These are phyloP conservation scores for Pristionchus pacificus DNA, from an alignment of 1,140 invertebrate genomes.

Conservation along the genomic window DNA sequence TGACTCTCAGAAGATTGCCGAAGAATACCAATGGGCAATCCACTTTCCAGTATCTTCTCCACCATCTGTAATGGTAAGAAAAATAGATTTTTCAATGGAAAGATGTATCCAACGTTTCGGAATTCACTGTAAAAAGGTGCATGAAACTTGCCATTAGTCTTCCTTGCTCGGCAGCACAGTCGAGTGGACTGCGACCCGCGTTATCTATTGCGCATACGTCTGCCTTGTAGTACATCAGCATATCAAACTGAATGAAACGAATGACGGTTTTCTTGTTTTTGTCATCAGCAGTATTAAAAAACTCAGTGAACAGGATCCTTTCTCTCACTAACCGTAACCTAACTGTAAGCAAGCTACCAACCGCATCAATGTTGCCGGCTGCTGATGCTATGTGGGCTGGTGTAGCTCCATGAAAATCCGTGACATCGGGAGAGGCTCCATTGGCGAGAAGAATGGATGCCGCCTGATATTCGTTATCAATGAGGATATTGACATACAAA, in stretches of 20 bases:
- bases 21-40: slow-evolving; percentile 17
- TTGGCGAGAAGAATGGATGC: slow-evolving; percentile 23
- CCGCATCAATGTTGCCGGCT: slow-evolving; percentile 37
- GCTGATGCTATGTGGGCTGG: slow-evolving; percentile 30
- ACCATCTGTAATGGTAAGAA: slow-evolving; percentile 25
- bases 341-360: no score
- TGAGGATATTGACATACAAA: no score
- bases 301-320: no score
- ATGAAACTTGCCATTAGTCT: slow-evolving; percentile 22
- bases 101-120: neutral
- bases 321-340: no score
- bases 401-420: slow-evolving; percentile 26
- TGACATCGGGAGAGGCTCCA: slow-evolving; percentile 30
- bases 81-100: neutral
- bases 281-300: no score
- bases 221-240: slow-evolving; percentile 36
- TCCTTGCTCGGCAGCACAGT: slow-evolving; percentile 35
- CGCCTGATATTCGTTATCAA: no score
- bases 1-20: slow-evolving; percentile 21
- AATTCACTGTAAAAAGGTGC: slow-evolving; percentile 4
- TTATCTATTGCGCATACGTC: slow-evolving; percentile 33
- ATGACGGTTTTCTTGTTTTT: neutral
- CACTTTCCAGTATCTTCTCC: slow-evolving; percentile 27
- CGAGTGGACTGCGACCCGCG: slow-evolving; percentile 34
- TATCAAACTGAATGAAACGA: slow-evolving; percentile 26